phyloP scores from a whole-genome alignment of 1,140 invertebrate genomes.

The Physella acuta region DNA sequence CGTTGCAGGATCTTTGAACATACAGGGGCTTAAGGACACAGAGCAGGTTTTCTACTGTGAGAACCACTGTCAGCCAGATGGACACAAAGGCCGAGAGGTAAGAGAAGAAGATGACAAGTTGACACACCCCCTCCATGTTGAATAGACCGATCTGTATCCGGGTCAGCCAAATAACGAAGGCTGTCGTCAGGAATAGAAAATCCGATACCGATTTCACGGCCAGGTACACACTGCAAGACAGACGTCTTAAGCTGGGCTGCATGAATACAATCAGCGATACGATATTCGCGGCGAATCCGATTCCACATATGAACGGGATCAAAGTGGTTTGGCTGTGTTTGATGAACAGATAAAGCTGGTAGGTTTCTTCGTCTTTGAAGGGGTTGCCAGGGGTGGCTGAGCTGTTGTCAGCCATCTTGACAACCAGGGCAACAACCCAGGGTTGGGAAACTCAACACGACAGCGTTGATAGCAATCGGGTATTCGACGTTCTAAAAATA shows the following conservation, averaged over 20 bases:
- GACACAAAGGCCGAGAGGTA: constrained; percentile 47
- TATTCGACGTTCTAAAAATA: too few relatives aligned
- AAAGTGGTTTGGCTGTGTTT: background rate
- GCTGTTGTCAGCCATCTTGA: too few relatives aligned
- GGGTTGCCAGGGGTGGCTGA: too few relatives aligned
- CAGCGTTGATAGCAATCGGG: too few relatives aligned
- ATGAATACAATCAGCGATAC: constrained; percentile 11
- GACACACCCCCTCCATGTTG: constrained; percentile 37
- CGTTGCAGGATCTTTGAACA: constrained; percentile 22
- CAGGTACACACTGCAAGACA: constrained; percentile 21
- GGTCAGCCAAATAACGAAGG: constrained; percentile 6
- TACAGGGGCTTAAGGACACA: constrained; percentile 40
- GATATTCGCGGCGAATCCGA: constrained; percentile 16
- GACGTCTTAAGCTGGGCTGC: background rate
- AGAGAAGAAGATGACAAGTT: constrained; percentile 42
- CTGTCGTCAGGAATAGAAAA: constrained; percentile 4
- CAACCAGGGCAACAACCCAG: too few relatives aligned
- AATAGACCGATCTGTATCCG: background rate
- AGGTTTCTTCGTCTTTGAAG: background rate
- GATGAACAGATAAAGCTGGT: background rate
- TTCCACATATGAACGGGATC: background rate
- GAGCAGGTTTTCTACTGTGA: constrained; percentile 37
- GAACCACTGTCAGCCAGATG: constrained; percentile 48
- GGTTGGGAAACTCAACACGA: too few relatives aligned
- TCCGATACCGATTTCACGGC: constrained; percentile 7